Evolutionary conservation across 2,888 invertebrate species (phyloP).

Genomic region (Mythimna impura): DNA sequence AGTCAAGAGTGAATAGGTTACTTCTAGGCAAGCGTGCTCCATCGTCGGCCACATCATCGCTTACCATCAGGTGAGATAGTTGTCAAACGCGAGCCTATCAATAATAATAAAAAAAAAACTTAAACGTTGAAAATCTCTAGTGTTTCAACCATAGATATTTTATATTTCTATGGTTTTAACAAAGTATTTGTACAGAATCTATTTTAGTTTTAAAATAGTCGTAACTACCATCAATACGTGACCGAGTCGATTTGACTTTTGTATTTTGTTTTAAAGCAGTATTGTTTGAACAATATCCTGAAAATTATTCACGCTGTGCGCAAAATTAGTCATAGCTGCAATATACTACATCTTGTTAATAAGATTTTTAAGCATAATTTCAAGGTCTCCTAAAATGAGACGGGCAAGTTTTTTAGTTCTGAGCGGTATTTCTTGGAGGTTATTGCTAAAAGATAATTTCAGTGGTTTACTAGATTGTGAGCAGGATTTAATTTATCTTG

Average conservation of each 20-base stretch:
- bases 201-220: slow-evolving; percentile 2
- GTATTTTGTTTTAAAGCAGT: slow-evolving; percentile 9
- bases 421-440: background rate
- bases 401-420: background rate
- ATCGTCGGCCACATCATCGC: too few species aligned
- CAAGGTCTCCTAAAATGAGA: slow-evolving; percentile 13
- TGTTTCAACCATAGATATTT: background rate
- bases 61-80: too few species aligned
- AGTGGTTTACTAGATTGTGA: background rate
- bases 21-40: too few species aligned
- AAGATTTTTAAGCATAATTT: background rate
- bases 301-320: slow-evolving; percentile 7
- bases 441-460: background rate
- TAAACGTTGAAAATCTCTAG: background rate
- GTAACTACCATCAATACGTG: slow-evolving; percentile 28
- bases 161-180: background rate
- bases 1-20: too few species aligned
- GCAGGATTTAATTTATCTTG: too few species aligned
- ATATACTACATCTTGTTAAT: background rate
- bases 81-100: too few species aligned
- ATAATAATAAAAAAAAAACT: too few species aligned
- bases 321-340: slow-evolving; percentile 1
- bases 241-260: slow-evolving; percentile 15
- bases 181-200: slow-evolving; percentile 34
- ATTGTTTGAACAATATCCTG: slow-evolving; percentile 18